Evolutionary conservation across 2,113 vertebrate genomes (phyloP), one percentile per base, ranked within the genome.

Genomic region (Felis catus): DNA sequence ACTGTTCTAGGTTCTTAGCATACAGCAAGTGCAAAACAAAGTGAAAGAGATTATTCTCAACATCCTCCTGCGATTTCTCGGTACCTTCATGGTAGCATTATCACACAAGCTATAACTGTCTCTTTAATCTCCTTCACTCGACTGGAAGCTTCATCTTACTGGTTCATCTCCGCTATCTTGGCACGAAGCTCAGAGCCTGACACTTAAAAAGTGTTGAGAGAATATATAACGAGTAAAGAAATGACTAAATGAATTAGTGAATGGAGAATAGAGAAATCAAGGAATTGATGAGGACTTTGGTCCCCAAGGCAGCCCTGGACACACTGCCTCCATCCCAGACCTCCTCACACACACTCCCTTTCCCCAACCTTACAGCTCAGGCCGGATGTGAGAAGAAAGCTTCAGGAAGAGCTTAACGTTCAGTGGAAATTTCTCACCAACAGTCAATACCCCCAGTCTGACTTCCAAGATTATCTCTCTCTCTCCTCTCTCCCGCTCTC

Each of bases 361-460:
- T 27, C 58, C 31, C 23, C 55, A 9, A 41, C 33, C 33, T 12
- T 10, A 21, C 1, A 33, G 61, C 66, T 18, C 41, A 89, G 71
- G 21, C 21, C 5, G 19, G 12, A 41, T 73, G 80, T 29, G 7
- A 58, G 86, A 89, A 84, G 91, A 82, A 81, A 79, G 45, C 21
- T 94, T 53, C 31, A 31, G 89, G 39, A 88, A 93, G n/a, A 91
- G 55, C 14, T 82, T 82, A n/a, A 89, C 7, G 25, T 66, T 89
- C 33, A 21, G 6, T 87, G 94, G 94, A 89, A 95, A 96, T 88
- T 93, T 96, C 95, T 92, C 80, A 90, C 92, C 53, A 84, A 19
- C 27, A 36, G 51, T 80, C 79, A 87, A 83, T 51, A 96, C 11
- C 63, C 71, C 63, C 71, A 76, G 15, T n/a, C 27, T 78, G 41